phyloP scores from a whole-genome alignment of 2,113 vertebrate genomes.

The Mormoops blainvillei region DNA sequence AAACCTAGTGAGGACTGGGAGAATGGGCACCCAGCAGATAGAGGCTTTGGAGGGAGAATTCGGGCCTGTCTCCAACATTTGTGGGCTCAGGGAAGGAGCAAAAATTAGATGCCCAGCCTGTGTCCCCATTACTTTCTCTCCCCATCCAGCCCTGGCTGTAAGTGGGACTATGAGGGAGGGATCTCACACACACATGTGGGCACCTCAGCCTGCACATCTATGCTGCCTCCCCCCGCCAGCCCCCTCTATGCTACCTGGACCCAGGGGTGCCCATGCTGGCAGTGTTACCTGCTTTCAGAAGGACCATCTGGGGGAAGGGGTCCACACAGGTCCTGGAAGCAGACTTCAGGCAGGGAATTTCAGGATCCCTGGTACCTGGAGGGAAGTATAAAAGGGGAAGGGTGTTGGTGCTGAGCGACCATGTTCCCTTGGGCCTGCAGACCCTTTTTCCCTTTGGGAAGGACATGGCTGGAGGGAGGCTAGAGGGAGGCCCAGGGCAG shows the following conservation, averaged over 20 bases:
- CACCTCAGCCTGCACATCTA: neutral
- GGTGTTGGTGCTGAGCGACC: neutral
- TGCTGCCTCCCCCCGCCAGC: neutral
- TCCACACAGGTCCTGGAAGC: neutral
- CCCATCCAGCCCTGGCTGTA: neutral
- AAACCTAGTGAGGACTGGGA: neutral
- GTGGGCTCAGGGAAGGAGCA: neutral
- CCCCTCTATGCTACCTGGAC: neutral
- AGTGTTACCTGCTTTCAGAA: neutral
- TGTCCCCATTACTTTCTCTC: neutral
- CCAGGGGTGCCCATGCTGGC: fast-evolving
- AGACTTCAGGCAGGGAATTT: neutral
- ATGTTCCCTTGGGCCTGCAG: neutral
- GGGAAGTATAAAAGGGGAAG: neutral
- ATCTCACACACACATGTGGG: neutral
- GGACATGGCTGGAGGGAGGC: neutral
- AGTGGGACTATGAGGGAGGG: neutral
- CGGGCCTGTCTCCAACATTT: neutral
- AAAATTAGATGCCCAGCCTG: neutral
- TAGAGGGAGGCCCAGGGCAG: neutral
- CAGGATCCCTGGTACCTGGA: neutral
- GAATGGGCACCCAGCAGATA: neutral
- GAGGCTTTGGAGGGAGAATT: neutral
- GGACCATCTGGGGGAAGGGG: neutral
- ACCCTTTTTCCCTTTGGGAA: neutral